Conservation (phyloP, 2,888 invertebrate species). For the Ferrisia virgata region DNA sequence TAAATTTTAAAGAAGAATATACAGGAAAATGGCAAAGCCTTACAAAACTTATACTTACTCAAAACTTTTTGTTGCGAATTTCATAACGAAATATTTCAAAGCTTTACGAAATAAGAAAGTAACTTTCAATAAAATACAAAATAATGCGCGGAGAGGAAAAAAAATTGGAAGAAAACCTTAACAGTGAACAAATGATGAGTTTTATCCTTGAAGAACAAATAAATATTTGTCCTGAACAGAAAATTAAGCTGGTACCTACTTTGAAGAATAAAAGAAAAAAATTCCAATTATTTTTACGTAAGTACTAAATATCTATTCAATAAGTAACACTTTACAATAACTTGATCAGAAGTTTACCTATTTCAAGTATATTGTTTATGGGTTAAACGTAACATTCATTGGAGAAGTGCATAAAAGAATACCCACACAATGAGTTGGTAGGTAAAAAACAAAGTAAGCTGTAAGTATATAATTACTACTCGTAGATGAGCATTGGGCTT, state of each 20-base stretch:
- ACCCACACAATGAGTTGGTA: no score
- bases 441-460: no score
- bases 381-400: no score
- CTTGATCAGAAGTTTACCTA: no score
- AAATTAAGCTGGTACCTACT: neutral
- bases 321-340: no score
- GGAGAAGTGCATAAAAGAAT: no score
- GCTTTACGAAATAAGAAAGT: neutral
- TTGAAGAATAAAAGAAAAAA: neutral
- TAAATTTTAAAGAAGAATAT: neutral
- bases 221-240: neutral
- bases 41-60: neutral
- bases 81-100: neutral
- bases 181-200: neutral
- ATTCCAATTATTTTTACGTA: neutral
- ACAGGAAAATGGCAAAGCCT: neutral
- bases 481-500: no score
- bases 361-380: no score
- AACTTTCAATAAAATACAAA: constrained; percentile 6
- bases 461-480: no score
- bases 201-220: neutral
- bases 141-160: neutral
- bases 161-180: neutral
- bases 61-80: neutral
- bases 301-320: no score